Base-by-base conservation (phyloP, 23 tunicate species). In the Halocynthia roretzi region DNA sequence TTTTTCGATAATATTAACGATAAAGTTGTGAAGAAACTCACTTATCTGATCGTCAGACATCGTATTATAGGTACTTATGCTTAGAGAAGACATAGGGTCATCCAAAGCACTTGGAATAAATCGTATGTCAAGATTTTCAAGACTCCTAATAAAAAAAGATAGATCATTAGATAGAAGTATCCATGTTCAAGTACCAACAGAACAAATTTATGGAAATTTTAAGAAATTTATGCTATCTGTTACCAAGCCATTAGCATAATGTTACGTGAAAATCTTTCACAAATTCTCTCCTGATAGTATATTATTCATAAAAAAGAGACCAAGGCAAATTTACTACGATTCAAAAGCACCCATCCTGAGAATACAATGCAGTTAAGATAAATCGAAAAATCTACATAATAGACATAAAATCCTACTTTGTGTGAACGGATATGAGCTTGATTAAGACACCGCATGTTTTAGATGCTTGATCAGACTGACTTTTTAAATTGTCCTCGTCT, bases 41-140 rank as follows among this genome's bases (percentile, higher is more conserved):
- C 44, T 31, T 31, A 31, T 85, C 44, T 72, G 44, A 68, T 80
- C 90, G 44, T 85, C 90, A 10, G 84, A 75, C 5, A 80, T 72
- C 7, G 94, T 87, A 80, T 87, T 82, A 63, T 77, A 87, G 17
- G 87, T 77, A 60, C 82, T 77, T 53, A 75, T 69, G 11, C 76
- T 68, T 72, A 64, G 7, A n/a, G 53, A 51, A 48, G 57, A 21
- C 67, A 11, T 56, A 58, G 20, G 19, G 66, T 77, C 57, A 20
- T 50, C 60, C 75, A 0, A 70, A 8, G 78, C 83, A 23, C 58
- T 73, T 52, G 95, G 80, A 6, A 83, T 65, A 53, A 88, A 88
- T 14, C 95, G 81, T 18, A 88, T 82, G 66, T 83, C 84, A 8
- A 88, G 80, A 21, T 76, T 82, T 61, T 88, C 84, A 22, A 88